Conservation (phyloP, 2,888 invertebrate genomes). For the Auanema freiburgensis region DNA sequence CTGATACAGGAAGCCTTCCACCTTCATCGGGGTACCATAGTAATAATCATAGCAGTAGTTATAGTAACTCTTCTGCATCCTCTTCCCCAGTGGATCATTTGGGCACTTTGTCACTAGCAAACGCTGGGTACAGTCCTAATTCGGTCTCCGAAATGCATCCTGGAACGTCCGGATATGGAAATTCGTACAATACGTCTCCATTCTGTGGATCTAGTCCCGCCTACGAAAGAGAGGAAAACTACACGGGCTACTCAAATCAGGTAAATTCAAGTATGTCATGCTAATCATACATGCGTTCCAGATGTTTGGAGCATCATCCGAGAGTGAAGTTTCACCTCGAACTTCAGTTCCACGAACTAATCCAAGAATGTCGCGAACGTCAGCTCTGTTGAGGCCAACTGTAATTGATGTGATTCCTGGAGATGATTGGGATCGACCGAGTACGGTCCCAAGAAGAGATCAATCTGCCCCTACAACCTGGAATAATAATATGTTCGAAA, state of each 20-base stretch:
- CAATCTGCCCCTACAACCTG: background rate
- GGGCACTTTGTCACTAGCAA: constrained; percentile 41
- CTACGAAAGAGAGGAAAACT: constrained; percentile 5
- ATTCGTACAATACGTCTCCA: constrained; percentile 8
- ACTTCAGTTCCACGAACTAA: constrained; percentile 34
- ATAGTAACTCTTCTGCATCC: constrained; percentile 42
- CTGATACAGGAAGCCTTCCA: constrained; percentile 33
- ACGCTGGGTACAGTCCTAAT: constrained; percentile 36
- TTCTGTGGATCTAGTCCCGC: constrained; percentile 29
- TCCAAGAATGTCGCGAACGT: constrained; percentile 33
- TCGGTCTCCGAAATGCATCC: constrained; percentile 5
- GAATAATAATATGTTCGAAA: background rate
- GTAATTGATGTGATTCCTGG: constrained; percentile 32
- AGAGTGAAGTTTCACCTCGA: constrained; percentile 32
- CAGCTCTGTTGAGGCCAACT: constrained; percentile 35
- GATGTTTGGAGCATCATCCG: constrained; percentile 42
- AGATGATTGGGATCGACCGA: constrained; percentile 2
- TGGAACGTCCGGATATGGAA: constrained; percentile 25
- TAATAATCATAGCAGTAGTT: constrained; percentile 50
- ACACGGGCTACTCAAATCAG: background rate
- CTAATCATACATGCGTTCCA: constrained; percentile 7
- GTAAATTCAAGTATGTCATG: background rate
- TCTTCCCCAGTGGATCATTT: constrained; percentile 46
- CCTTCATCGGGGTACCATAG: constrained; percentile 60
- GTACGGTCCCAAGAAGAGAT: constrained; percentile 1